phyloP scores from a whole-genome alignment of 1,140 invertebrate genomes.

The Drosophila seguyi region DNA sequence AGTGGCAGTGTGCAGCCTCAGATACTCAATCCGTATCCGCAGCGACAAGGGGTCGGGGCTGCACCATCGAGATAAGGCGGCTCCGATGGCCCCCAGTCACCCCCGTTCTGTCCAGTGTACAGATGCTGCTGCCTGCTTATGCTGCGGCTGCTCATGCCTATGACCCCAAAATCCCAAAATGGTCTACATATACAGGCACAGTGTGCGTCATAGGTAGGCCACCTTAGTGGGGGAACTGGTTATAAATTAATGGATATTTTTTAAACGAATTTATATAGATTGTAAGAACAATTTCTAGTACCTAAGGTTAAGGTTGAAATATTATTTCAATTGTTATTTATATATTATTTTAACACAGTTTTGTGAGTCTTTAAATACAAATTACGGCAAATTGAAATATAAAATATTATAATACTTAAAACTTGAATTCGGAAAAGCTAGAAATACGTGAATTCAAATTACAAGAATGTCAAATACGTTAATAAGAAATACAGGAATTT shows the following conservation, averaged over 20 bases:
- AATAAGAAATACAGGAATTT: not conserved
- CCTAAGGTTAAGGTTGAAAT: not conserved
- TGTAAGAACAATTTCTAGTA: not conserved
- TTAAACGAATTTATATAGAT: not conserved
- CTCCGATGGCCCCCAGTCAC: slow-evolving; percentile 9
- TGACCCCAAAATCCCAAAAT: slow-evolving; percentile 64
- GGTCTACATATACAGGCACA: slow-evolving; percentile 44
- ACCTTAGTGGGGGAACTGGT: slow-evolving; percentile 8
- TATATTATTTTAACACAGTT: too few species aligned
- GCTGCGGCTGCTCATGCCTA: slow-evolving; percentile 47
- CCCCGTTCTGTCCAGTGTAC: slow-evolving; percentile 13
- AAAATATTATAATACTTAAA: not conserved
- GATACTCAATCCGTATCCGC: slow-evolving; percentile 23
- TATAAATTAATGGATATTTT: not conserved
- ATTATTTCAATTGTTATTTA: not conserved
- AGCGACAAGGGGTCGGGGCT: slow-evolving; percentile 6
- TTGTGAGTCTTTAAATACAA: not conserved
- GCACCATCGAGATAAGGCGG: slow-evolving; percentile 36
- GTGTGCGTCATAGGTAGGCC: slow-evolving; percentile 15
- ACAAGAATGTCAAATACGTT: not conserved
- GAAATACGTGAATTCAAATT: not conserved
- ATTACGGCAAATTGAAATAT: not conserved
- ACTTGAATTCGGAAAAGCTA: too few species aligned
- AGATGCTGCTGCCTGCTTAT: slow-evolving; percentile 34
- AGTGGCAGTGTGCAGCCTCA: slow-evolving; percentile 11